Base-by-base conservation (phyloP, 2,888 invertebrate genomes). In the Trichopoda pennipes region DNA sequence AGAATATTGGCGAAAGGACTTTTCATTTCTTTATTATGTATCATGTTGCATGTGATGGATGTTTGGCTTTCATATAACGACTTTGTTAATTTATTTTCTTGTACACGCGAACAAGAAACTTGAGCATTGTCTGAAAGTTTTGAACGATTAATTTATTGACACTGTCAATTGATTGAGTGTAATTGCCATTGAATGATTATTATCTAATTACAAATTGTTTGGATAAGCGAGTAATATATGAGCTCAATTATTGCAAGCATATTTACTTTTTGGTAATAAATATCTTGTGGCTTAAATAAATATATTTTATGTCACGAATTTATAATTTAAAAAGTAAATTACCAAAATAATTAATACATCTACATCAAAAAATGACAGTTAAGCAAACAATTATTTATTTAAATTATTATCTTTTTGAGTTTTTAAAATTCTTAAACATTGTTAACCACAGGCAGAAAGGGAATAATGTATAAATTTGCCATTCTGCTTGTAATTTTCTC, bases 151-250 rank as follows among this genome's bases (percentile, higher is more conserved):
- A 83, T 83, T 80, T 76, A 83, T 80, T 77, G 76, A 80, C 73
- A 74, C 69, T 80, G 83, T 80, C 76, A 83, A 80, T 77, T 81
- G 81, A 81, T 78, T 81, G 77, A 81, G 60, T 76, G 49, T 81
- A 79, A 84, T 84, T 84, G 69, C 60, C 66, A 84, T 42, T 73
- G 81, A 79, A 68, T 79, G 79, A 82, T 82, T 82, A 82, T 79
- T 75, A 82, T 82, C 66, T 75, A 82, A 82, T 82, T 82, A 77
- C 51, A 49, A 72, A 51, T 14, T 58, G 42, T 74, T 74, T 28
- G 23, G n/a, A 17, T 38, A 70, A 53, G n/a, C 44, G 64, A 74
- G 64, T 81, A 78, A 81, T 81, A 66, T 75, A 81, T 70, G 78
- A 64, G 51, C 35, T 35, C 60, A 55, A 23, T 16, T 16, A 16